Evolutionary conservation across 2,888 invertebrate species (phyloP).

Genomic region (Dromius quadrimaculatus): DNA sequence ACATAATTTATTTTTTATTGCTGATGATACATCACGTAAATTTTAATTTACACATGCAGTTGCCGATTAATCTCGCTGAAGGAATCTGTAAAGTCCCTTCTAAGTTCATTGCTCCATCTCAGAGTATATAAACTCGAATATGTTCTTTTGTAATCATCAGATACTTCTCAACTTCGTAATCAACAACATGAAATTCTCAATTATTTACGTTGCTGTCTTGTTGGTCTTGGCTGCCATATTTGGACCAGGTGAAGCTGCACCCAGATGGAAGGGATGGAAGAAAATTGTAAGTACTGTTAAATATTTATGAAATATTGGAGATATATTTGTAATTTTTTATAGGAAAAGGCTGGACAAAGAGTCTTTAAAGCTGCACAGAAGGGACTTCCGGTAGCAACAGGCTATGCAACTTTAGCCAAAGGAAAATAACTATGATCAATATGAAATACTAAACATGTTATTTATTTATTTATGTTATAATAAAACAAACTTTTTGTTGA

Average conservation of each 20-base stretch:
- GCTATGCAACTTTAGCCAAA: constrained; percentile 53
- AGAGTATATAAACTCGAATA: constrained; percentile 9
- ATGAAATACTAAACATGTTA: too few relatives aligned
- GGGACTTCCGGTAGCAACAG: constrained; percentile 56
- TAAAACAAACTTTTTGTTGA: too few relatives aligned
- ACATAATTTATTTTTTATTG: too few relatives aligned
- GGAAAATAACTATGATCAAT: constrained; percentile 50
- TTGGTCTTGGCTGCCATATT: constrained; percentile 29
- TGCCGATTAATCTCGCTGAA: background rate
- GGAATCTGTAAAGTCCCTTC: constrained; percentile 8
- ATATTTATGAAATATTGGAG: background rate
- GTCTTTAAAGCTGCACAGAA: constrained; percentile 56
- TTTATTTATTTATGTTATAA: too few relatives aligned
- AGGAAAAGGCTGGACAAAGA: constrained; percentile 55
- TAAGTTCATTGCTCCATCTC: background rate
- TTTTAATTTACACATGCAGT: too few relatives aligned
- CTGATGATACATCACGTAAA: too few relatives aligned
- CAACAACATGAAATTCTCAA: constrained; percentile 41
- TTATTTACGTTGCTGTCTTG: constrained; percentile 39
- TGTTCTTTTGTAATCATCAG: background rate
- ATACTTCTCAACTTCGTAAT: background rate
- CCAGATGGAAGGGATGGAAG: constrained; percentile 46
- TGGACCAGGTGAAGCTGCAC: constrained; percentile 36
- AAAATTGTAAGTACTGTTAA: constrained; percentile 47
- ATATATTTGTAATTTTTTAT: constrained; percentile 32